phyloP scores from a whole-genome alignment of 2,888 invertebrate genomes.

The Phlogophora meticulosa region DNA sequence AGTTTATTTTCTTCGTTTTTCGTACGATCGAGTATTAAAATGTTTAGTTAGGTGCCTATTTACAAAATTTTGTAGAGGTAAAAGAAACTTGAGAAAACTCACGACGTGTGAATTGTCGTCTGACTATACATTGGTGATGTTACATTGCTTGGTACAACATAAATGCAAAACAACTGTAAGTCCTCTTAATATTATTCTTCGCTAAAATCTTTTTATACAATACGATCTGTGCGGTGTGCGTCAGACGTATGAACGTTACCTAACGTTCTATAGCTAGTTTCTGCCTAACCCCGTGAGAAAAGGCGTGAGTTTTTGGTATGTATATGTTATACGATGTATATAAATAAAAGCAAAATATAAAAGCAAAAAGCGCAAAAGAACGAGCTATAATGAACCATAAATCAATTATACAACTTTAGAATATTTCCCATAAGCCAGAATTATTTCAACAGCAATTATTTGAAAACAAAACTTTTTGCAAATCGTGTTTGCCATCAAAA shows the following conservation, averaged over 20 bases:
- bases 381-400: no score
- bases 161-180: conserved; percentile 15
- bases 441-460: no score
- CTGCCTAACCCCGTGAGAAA: no score
- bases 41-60: conserved; percentile 1
- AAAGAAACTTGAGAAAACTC: not conserved
- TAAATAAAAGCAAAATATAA: no score
- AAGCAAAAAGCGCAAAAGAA: no score
- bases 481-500: no score
- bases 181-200: conserved; percentile 1
- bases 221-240: not conserved
- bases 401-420: no score
- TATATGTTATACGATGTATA: no score
- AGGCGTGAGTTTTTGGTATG: no score
- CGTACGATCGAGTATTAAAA: conserved; percentile 9
- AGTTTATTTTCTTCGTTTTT: conserved; percentile 28
- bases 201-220: not conserved
- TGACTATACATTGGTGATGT: not conserved
- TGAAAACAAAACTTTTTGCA: no score
- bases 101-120: not conserved
- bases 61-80: not conserved
- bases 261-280: no score
- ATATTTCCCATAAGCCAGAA: no score
- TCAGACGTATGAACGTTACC: not conserved
- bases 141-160: not conserved